Conservation (phyloP, 2,888 invertebrate genomes). For the Cephalotes varians region DNA sequence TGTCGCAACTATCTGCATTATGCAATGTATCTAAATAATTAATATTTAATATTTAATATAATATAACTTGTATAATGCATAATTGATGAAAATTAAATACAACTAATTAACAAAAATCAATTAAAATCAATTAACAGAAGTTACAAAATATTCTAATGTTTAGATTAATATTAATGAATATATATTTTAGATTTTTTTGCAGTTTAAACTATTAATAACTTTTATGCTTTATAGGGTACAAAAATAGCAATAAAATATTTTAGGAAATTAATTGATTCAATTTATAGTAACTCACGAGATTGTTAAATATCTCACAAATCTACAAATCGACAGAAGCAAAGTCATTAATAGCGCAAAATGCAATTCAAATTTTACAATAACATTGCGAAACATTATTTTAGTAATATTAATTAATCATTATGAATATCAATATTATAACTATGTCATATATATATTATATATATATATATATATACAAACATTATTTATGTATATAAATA, state of each 20-base stretch:
- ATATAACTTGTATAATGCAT: constrained; percentile 9
- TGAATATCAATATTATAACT: neutral
- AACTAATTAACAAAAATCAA: constrained; percentile 8
- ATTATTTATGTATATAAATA: constrained; percentile 15
- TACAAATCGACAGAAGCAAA: neutral
- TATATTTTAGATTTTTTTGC: neutral
- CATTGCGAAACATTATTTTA: neutral
- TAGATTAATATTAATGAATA: neutral
- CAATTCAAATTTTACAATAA: neutral
- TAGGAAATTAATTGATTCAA: neutral
- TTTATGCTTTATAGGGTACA: neutral
- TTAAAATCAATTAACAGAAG: too few species aligned
- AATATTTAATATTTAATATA: neutral
- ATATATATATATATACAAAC: neutral
- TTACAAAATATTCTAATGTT: neutral
- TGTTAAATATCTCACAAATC: neutral
- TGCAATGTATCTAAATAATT: neutral
- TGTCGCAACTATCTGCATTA: constrained; percentile 14
- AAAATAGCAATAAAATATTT: neutral
- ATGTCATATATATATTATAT: neutral
- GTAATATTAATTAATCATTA: neutral
- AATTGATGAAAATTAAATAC: constrained; percentile 10
- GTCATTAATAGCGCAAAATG: neutral
- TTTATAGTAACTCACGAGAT: neutral
- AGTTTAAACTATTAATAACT: neutral